Percentiles rank a stretch among this genome's conserved stretches.
Evolutionary conservation across 2,113 vertebrate genomes (phyloP).

Genomic region (Centropus unirufus): DNA sequence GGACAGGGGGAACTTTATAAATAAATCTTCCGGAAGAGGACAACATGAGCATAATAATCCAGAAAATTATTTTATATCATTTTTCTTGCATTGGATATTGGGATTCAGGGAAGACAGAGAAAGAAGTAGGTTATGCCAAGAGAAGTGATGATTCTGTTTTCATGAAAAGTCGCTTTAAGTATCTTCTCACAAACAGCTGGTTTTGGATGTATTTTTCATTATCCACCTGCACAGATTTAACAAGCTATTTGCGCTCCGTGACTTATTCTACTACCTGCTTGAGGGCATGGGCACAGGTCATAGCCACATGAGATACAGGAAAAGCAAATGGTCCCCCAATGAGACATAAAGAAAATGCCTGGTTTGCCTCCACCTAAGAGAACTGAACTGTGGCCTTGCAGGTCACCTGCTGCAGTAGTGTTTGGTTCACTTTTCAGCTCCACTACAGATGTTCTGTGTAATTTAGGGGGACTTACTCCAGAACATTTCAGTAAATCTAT

Average conservation of each 20-base stretch:
- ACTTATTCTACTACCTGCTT: conserved; percentile 27
- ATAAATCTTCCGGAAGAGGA: background rate
- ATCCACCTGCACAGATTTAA: conserved; percentile 1
- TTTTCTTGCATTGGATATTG: background rate
- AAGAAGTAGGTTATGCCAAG: background rate
- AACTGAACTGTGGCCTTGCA: background rate
- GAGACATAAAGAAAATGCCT: background rate
- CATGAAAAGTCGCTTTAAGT: background rate
- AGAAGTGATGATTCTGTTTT: background rate
- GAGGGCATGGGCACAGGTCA: conserved; percentile 4
- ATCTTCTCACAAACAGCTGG: background rate
- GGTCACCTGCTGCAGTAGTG: background rate
- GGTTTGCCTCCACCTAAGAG: background rate
- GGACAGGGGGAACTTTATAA: background rate
- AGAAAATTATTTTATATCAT: background rate
- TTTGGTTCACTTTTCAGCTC: conserved; percentile 13
- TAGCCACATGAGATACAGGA: background rate
- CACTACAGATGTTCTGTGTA: background rate
- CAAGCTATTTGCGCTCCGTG: background rate
- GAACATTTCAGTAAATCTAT: background rate
- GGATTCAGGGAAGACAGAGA: background rate
- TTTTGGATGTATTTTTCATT: background rate
- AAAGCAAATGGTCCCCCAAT: background rate
- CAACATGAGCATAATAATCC: background rate
- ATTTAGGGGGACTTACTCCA: background rate